These are phyloP conservation scores for Drosophila kanapiae DNA, from an alignment of 1,140 invertebrate species.

Conservation along the genomic window DNA sequence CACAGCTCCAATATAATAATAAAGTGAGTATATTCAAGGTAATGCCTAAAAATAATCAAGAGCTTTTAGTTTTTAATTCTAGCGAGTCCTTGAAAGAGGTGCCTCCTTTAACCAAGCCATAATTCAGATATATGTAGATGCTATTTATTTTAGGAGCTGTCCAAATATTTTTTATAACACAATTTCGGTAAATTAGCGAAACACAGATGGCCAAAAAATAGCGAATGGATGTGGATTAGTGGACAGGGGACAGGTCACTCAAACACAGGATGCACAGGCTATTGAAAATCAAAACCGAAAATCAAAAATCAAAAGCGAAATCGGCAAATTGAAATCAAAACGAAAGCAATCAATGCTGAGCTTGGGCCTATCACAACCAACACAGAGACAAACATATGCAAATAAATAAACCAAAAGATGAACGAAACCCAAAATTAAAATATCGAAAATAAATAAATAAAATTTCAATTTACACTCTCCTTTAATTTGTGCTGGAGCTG, in stretches of 20 bases:
- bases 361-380: too few relatives aligned
- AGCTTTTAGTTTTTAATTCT: too few relatives aligned
- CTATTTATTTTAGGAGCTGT: too few relatives aligned
- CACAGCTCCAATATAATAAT: constrained; percentile 2
- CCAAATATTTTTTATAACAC: too few relatives aligned
- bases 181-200: not conserved
- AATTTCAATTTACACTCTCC: constrained; percentile 40
- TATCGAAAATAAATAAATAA: constrained; percentile 47
- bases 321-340: constrained; percentile 27
- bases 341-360: constrained; percentile 31
- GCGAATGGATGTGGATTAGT: constrained; percentile 10
- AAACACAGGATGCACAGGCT: constrained; percentile 2
- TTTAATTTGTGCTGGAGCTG: not conserved
- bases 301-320: constrained; percentile 20
- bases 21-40: not conserved
- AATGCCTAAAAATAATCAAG: not conserved
- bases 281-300: constrained; percentile 1
- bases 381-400: constrained; percentile 9
- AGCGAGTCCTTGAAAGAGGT: too few relatives aligned
- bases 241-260: not conserved
- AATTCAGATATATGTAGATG: too few relatives aligned
- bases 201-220: not conserved
- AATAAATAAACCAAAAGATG: constrained; percentile 34
- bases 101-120: too few relatives aligned
- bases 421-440: constrained; percentile 30